A percentile compares a stretch with the other conserved stretches of the same genome.
phyloP scores from a whole-genome alignment of 2,113 vertebrate genomes.

The Pteropus alecto region DNA sequence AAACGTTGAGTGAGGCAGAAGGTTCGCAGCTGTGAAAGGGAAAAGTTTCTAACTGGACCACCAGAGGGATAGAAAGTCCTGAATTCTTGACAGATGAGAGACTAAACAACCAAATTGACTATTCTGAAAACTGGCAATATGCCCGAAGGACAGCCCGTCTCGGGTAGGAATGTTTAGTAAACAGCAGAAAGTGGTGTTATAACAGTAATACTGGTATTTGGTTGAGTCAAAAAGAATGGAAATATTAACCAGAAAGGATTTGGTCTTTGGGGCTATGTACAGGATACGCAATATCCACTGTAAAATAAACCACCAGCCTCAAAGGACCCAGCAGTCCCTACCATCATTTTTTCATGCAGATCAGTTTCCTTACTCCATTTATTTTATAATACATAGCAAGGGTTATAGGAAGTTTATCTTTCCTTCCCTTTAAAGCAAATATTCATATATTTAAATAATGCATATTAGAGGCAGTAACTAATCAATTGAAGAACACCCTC shows the following conservation, averaged over 20 bases:
- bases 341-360: slow-evolving; percentile 5
- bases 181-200: not conserved
- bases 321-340: not conserved
- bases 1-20: slow-evolving; percentile 26
- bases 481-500: not conserved
- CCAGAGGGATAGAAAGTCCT: not conserved
- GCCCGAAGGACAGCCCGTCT: not conserved
- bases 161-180: not conserved
- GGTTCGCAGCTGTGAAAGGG: not conserved
- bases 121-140: not conserved
- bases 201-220: not conserved
- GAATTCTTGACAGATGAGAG: not conserved
- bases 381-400: slow-evolving; percentile 21
- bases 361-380: not conserved
- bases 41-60: not conserved
- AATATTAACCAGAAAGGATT: not conserved
- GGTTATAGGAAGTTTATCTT: not conserved
- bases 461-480: not conserved
- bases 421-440: slow-evolving; percentile 25
- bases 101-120: not conserved
- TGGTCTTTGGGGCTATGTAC: not conserved
- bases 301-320: not conserved
- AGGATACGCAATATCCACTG: not conserved
- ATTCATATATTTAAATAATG: slow-evolving; percentile 26
- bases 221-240: not conserved